These are phyloP conservation scores for Phoxinus phoxinus DNA, from an alignment of 2,113 vertebrate species.

Conservation along the genomic window DNA sequence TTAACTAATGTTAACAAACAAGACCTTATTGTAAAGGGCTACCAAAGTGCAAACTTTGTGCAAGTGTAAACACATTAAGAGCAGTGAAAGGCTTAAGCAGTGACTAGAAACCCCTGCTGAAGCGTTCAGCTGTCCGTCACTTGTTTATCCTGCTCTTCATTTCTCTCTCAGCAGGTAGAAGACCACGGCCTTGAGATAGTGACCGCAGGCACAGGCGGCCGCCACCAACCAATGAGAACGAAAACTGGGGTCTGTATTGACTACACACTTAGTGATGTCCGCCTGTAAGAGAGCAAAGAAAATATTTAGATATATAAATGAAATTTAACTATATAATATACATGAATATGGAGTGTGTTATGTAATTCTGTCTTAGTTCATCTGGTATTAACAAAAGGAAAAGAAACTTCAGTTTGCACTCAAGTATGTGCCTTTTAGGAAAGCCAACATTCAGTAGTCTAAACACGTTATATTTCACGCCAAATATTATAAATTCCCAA, in stretches of 20 bases:
- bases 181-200: slow-evolving; percentile 88
- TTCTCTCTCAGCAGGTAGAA: slow-evolving; percentile 90
- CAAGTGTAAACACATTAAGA: slow-evolving; percentile 70
- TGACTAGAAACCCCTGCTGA: slow-evolving; percentile 39
- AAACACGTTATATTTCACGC: slow-evolving; percentile 44
- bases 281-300: slow-evolving; percentile 72
- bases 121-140: neutral
- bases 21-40: no score
- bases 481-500: slow-evolving; percentile 34
- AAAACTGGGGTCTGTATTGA: slow-evolving; percentile 87
- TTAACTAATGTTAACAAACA: no score
- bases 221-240: slow-evolving; percentile 90
- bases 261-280: slow-evolving; percentile 92
- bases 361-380: neutral
- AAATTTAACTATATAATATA: neutral
- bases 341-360: neutral
- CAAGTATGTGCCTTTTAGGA: slow-evolving; percentile 51
- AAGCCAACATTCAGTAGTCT: slow-evolving; percentile 51
- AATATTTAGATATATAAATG: neutral
- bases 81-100: slow-evolving; percentile 53
- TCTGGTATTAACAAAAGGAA: neutral
- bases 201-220: slow-evolving; percentile 81
- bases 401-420: slow-evolving; percentile 18
- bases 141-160: slow-evolving; percentile 70
- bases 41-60: slow-evolving; percentile 62